Conservation (phyloP, 2,113 vertebrate species). For the Cephalophus harveyi region DNA sequence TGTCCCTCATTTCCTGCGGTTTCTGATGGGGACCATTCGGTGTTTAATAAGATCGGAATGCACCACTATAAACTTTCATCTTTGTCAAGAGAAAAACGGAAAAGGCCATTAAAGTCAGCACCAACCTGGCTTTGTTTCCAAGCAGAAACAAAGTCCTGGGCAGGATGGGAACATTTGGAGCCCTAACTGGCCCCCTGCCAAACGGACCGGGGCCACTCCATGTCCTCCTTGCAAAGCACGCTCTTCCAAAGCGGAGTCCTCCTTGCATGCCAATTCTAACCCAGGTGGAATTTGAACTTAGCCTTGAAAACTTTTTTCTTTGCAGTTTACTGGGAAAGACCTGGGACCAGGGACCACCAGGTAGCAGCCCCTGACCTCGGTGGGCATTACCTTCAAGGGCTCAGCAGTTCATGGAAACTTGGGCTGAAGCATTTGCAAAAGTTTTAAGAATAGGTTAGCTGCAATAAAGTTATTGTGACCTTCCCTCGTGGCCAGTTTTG, state of each 20-base stretch:
- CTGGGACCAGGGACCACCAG: rapidly evolving
- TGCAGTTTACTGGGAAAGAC: neutral
- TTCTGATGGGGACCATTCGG: constrained; percentile 51
- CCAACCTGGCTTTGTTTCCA: constrained; percentile 30
- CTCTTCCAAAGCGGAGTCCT: neutral
- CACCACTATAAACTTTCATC: constrained; percentile 60
- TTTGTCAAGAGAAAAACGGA: constrained; percentile 55
- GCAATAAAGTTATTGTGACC: neutral
- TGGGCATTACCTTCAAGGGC: neutral
- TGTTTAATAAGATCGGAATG: constrained; percentile 67
- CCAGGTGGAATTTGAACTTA: neutral
- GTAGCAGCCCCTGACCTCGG: rapidly evolving
- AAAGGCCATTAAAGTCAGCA: constrained; percentile 19
- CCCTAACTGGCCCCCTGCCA: neutral
- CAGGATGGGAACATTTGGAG: neutral
- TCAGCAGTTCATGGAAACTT: neutral
- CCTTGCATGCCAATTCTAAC: constrained; percentile 15
- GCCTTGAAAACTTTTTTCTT: neutral
- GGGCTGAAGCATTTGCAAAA: neutral
- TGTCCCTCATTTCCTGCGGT: constrained; percentile 64
- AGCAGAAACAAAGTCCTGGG: neutral
- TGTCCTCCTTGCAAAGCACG: neutral
- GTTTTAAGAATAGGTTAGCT: neutral
- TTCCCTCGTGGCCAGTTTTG: neutral
- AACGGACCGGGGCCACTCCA: neutral